Percentiles rank a stretch among this genome's conserved stretches.
Evolutionary conservation across 2,888 invertebrate genomes (phyloP).

Genomic region (Rhingia campestris): DNA sequence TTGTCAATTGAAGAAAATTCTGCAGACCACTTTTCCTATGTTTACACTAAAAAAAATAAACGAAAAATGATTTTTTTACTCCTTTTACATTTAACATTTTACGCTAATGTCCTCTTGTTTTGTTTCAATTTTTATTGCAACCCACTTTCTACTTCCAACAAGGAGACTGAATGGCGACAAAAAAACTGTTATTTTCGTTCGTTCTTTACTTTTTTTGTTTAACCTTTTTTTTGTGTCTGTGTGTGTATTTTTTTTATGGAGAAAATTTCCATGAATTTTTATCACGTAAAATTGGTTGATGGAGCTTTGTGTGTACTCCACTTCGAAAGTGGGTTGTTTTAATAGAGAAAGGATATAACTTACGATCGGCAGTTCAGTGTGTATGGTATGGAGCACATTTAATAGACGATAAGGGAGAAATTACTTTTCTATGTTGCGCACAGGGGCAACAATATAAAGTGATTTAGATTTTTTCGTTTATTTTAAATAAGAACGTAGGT

Average conservation of each 20-base stretch:
- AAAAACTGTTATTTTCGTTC: conserved; percentile 27
- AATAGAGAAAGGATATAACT: conserved; percentile 52
- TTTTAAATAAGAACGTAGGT: conserved; percentile 34
- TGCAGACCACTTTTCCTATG: conserved; percentile 27
- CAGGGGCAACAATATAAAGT: conserved; percentile 16
- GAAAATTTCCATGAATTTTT: conserved; percentile 58
- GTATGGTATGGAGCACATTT: conserved; percentile 28
- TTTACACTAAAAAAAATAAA: conserved; percentile 45
- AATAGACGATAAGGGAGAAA: conserved; percentile 58
- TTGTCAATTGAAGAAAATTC: conserved; percentile 59
- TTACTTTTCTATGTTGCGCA: conserved; percentile 53
- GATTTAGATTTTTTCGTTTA: conserved; percentile 16
- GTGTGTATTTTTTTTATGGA: conserved; percentile 4
- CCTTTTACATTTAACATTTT: conserved; percentile 45
- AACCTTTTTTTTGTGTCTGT: neutral
- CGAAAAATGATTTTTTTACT: conserved; percentile 45
- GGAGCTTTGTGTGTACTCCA: conserved; percentile 4
- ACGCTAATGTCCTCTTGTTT: conserved; percentile 71
- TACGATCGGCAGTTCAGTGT: conserved; percentile 32
- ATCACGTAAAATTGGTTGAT: conserved; percentile 53
- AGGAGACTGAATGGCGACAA: conserved; percentile 54
- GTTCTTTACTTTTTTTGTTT: conserved; percentile 8
- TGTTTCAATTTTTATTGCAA: conserved; percentile 68
- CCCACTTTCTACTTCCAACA: neutral
- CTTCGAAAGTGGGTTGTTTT: conserved; percentile 61